These are phyloP conservation scores for Pionites leucogaster DNA, from an alignment of 2,113 vertebrate genomes.

Conservation along the genomic window DNA sequence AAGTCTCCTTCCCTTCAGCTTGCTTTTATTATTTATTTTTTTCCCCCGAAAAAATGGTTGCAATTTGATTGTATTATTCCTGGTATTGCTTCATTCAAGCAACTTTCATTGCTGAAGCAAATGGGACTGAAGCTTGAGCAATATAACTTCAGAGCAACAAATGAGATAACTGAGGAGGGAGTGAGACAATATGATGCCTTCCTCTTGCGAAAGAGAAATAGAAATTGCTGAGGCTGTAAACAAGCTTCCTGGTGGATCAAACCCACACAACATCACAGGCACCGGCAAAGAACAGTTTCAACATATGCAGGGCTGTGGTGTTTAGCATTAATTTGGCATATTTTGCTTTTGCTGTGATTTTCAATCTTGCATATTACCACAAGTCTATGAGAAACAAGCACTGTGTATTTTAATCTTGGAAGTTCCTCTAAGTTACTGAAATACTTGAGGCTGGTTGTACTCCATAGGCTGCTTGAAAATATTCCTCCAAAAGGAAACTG, in stretches of 20 bases:
- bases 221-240: background rate
- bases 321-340: background rate
- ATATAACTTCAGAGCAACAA: background rate
- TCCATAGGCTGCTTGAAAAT: background rate
- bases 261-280: background rate
- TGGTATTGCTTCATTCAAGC: background rate
- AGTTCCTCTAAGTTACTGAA: background rate
- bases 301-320: background rate
- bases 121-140: background rate
- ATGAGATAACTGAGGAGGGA: background rate
- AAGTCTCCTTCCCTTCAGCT: background rate
- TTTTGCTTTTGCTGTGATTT: background rate
- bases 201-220: slow-evolving; percentile 13
- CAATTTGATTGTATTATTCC: background rate
- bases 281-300: background rate
- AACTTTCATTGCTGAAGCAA: background rate
- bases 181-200: background rate
- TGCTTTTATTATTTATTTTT: accelerated
- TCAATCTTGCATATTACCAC: accelerated
- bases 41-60: background rate
- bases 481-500: background rate
- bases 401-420: background rate
- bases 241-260: background rate
- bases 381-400: background rate
- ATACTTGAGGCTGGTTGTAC: background rate